Evolutionary conservation across 1,140 invertebrate species (phyloP).

Genomic region (Penaeus chinensis): DNA sequence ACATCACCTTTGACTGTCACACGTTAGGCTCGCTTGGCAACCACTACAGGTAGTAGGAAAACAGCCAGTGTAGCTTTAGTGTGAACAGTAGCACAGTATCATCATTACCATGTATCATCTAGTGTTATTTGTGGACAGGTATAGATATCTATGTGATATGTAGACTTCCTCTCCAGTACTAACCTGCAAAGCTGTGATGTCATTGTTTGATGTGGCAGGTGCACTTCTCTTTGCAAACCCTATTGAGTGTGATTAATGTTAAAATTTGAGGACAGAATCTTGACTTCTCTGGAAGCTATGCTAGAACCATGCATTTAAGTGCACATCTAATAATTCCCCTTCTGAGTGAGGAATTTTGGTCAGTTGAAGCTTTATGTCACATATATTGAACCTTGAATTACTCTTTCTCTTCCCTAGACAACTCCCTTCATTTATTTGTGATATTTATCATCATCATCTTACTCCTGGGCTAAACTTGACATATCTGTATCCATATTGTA

Average conservation of each 20-base stretch:
- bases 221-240: constrained; percentile 32
- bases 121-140: constrained; percentile 49
- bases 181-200: constrained; percentile 54
- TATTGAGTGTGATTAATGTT: constrained; percentile 45
- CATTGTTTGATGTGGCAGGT: constrained; percentile 48
- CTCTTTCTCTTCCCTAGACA: constrained; percentile 26
- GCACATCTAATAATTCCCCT: constrained; percentile 13
- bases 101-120: constrained; percentile 45
- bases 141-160: constrained; percentile 54
- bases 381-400: constrained; percentile 26
- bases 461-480: constrained; percentile 46
- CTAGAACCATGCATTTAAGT: constrained; percentile 47
- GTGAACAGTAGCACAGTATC: constrained; percentile 42
- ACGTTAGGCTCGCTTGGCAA: constrained; percentile 18
- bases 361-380: constrained; percentile 50
- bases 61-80: constrained; percentile 31
- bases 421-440: constrained; percentile 35
- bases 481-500: constrained; percentile 53
- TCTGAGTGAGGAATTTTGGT: constrained; percentile 38
- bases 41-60: constrained; percentile 15
- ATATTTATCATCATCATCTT: constrained; percentile 53
- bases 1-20: constrained; percentile 59
- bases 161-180: constrained; percentile 52
- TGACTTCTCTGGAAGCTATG: constrained; percentile 41
- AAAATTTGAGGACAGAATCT: constrained; percentile 45